Percentiles rank a stretch among this genome's conserved stretches.
Evolutionary conservation across 2,797 vertebrate genomes (phyloP).

Genomic region (Myotis pilosus): DNA sequence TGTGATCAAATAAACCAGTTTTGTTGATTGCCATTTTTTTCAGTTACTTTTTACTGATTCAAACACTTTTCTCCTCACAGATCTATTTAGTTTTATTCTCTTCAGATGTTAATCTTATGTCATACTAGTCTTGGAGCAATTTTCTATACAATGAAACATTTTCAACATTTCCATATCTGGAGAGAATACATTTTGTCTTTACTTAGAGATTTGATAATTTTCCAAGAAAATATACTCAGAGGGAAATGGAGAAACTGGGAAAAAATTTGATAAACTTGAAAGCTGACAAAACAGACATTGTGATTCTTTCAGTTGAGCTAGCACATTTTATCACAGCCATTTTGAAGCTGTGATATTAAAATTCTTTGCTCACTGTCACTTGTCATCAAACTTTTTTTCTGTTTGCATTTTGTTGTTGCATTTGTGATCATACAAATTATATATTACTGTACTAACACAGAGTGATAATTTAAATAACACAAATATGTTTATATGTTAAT

Average conservation of each 20-base stretch:
- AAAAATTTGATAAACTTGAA: constrained; percentile 41
- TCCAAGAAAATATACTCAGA: constrained; percentile 22
- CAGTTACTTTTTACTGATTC: neutral
- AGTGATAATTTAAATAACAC: constrained; percentile 21
- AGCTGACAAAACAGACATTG: constrained; percentile 21
- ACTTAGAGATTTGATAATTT: constrained; percentile 31
- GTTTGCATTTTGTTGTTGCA: neutral
- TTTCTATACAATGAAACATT: neutral
- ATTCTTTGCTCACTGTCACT: constrained; percentile 10
- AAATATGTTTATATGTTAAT: neutral
- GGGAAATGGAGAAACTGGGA: neutral
- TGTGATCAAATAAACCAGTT: neutral
- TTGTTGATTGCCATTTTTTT: neutral
- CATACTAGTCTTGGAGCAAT: neutral
- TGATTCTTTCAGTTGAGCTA: neutral
- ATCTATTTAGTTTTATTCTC: neutral
- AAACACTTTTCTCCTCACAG: neutral
- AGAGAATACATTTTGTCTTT: constrained; percentile 21
- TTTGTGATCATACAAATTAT: neutral
- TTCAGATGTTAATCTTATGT: neutral
- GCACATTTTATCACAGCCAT: constrained; percentile 47
- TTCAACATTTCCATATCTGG: constrained; percentile 32
- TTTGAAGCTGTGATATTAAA: constrained; percentile 25
- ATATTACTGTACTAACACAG: neutral
- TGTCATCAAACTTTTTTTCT: constrained; percentile 23